Percentiles rank a stretch among this genome's conserved stretches.
Conservation (phyloP, 30 jellyfish, hydroid and myxozoan species). For the Turritopsis dohrnii region DNA sequence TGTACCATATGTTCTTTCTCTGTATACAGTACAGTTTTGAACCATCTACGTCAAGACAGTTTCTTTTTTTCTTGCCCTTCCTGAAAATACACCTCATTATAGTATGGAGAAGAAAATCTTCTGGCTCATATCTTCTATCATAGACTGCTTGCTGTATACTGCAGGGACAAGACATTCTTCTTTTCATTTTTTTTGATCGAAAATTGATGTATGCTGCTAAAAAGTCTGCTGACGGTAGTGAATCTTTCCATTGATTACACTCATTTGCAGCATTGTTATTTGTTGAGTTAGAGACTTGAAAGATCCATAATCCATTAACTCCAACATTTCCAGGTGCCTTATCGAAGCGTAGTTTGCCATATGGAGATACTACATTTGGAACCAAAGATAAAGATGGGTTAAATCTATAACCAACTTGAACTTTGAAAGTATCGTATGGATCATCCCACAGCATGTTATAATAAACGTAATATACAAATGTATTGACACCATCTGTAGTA, state of each 20-base stretch:
- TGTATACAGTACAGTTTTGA: neutral
- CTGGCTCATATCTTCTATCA: neutral
- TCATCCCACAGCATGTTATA: constrained; percentile 4
- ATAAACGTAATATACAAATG: constrained; percentile 23
- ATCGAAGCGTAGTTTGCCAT: neutral
- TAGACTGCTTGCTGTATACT: neutral
- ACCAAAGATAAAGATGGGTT: neutral
- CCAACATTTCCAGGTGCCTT: neutral
- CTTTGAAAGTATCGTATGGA: neutral
- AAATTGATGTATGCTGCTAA: neutral
- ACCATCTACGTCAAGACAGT: neutral
- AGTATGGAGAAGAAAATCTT: neutral
- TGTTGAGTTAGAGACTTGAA: neutral
- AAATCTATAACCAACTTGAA: constrained; percentile 16
- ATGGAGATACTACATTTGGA: neutral
- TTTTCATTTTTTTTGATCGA: neutral
- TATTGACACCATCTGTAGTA: constrained; percentile 21
- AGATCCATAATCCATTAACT: neutral
- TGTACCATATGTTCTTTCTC: neutral
- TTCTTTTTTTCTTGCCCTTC: neutral
- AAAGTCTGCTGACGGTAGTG: neutral
- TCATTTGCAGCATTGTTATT: neutral
- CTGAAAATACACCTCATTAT: neutral
- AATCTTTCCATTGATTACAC: neutral
- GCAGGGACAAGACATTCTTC: constrained; percentile 18